Base-by-base conservation (phyloP, 2,797 vertebrate genomes). In the Bradypodion pumilum region DNA sequence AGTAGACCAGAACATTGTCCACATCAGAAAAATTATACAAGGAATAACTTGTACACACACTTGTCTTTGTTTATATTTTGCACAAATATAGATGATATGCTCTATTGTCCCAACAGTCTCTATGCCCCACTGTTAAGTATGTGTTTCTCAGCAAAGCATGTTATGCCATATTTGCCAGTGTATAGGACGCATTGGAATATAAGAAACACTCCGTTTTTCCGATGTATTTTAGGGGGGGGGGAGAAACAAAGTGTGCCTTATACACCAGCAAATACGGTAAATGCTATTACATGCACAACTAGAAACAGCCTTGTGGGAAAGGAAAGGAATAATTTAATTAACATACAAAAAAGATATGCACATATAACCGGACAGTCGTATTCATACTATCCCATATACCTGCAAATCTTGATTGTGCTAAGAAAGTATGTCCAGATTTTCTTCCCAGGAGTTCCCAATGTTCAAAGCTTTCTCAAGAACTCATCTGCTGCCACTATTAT, bases 21-120 rank as follows among this genome's bases (percentile, higher is more conserved):
- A 94, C 66, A 83, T 44, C 81, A 73, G 84, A 92, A 92, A 91
- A 89, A 86, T 40, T 73, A 91, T 76, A 68, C 3, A 69, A 81
- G 84, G 32, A 32, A 6, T 78, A 32, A 19, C 60, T 70, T 44
- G 59, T 35, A 56, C 40, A 46, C 46, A 77, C 5, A 19, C 29
- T 29, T 66, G 21, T 52, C 2, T 21, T 35, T 56, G 52, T 15
- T 29, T 74, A 32, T 52, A 3, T 46, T 46, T 75, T 74, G 37
- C n/a, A 37, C 40, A 81, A 68, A 37, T 37, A 21, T 12, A 68
- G 72, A 13, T 35, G 66, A 44, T 8, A 62, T 76, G 44, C 25
- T 81, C 68, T 84, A 63, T 68, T 7, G 0, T 66, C 59, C 81
- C 59, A 88, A 88, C 16, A 80, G 44, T 76, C 78, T 13, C 7